These are phyloP conservation scores for Babylonia areolata DNA, from an alignment of 1,140 invertebrate species.

Conservation along the genomic window DNA sequence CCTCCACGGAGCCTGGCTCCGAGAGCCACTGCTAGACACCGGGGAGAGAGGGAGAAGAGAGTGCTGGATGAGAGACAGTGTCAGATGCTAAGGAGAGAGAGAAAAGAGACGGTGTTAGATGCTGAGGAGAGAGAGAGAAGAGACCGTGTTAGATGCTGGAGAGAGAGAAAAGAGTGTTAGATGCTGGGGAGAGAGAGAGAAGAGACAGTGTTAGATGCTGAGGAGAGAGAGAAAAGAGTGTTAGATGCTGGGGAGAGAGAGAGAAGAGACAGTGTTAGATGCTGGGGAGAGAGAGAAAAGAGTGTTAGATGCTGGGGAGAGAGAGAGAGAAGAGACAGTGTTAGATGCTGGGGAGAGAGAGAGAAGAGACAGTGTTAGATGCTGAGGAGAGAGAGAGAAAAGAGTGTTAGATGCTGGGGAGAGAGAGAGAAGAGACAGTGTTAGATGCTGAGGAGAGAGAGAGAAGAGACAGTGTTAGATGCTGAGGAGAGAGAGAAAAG, in stretches of 20 bases:
- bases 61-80: not conserved
- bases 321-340: no score
- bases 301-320: no score
- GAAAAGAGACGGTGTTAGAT: not conserved
- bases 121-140: not conserved
- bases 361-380: no score
- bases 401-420: not conserved
- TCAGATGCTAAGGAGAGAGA: not conserved
- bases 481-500: not conserved
- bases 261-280: no score
- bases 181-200: not conserved
- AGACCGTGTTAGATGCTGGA: not conserved
- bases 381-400: no score
- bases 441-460: not conserved
- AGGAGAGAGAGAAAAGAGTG: not conserved
- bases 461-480: not conserved
- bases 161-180: not conserved
- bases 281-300: no score
- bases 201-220: not conserved
- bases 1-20: constrained; percentile 38
- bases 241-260: no score
- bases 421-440: not conserved
- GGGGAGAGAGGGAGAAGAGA: not conserved
- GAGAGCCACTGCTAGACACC: constrained; percentile 66
- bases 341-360: no score